Conservation (phyloP, 2,888 invertebrate genomes). For the Nemurella pictetii region DNA sequence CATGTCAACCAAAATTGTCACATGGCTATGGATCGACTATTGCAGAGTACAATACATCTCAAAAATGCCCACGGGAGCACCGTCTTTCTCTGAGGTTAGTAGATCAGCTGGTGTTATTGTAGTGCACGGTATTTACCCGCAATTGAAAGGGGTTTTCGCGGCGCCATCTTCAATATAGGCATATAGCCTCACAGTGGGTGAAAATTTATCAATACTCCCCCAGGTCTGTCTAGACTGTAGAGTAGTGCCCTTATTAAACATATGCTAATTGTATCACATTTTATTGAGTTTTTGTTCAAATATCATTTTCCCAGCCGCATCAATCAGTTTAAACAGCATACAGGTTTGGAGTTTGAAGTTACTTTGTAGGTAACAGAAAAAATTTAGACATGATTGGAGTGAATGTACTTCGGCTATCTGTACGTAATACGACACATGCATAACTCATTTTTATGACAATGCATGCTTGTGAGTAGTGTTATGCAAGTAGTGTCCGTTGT, state of each 20-base stretch:
- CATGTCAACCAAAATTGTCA: conserved; percentile 8
- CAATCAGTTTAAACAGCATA: not conserved
- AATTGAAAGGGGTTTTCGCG: not conserved
- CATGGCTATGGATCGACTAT: not conserved
- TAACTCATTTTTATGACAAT: not conserved
- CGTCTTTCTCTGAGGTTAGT: not conserved
- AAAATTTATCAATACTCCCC: not conserved
- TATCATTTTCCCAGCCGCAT: not conserved
- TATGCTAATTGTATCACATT: not conserved
- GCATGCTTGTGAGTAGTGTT: not conserved
- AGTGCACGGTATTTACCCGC: not conserved
- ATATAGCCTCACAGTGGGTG: not conserved
- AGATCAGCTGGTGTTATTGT: not conserved
- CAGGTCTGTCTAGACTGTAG: not conserved
- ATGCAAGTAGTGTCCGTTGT: not conserved
- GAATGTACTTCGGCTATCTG: not conserved
- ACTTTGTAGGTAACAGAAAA: not conserved
- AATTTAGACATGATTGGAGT: not conserved
- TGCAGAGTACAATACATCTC: not conserved
- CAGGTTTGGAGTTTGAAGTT: not conserved
- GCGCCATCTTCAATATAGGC: conserved; percentile 11
- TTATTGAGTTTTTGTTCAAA: not conserved
- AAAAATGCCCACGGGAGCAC: not conserved
- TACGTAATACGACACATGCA: not conserved
- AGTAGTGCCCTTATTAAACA: not conserved